Conservation (phyloP, 2,888 invertebrate species). For the Arge pagana region DNA sequence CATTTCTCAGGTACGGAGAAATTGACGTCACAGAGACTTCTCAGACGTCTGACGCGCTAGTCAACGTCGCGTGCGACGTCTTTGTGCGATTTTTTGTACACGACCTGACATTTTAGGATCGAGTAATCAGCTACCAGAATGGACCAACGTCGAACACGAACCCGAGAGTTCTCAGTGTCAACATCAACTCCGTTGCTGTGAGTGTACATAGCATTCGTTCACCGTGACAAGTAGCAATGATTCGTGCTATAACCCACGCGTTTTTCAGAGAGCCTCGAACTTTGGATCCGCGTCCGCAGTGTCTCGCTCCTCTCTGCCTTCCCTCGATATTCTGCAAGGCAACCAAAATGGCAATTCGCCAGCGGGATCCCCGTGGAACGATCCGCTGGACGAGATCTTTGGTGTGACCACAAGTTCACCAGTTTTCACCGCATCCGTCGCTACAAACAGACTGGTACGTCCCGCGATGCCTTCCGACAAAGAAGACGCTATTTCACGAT, state of each 20-base stretch:
- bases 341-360: slow-evolving; percentile 40
- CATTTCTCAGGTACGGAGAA: slow-evolving; percentile 53
- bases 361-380: slow-evolving; percentile 52
- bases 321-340: slow-evolving; percentile 42
- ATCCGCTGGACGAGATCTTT: slow-evolving; percentile 54
- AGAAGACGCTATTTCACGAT: background rate
- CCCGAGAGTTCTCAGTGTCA: slow-evolving; percentile 49
- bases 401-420: slow-evolving; percentile 52
- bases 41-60: background rate
- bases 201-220: slow-evolving; percentile 36
- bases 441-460: slow-evolving; percentile 49
- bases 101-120: slow-evolving; percentile 53
- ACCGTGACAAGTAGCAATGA: too few relatives aligned
- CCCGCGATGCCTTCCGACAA: background rate
- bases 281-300: slow-evolving; percentile 36
- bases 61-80: background rate
- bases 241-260: too few relatives aligned
- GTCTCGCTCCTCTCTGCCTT: slow-evolving; percentile 31
- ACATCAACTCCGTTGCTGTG: slow-evolving; percentile 53
- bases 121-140: slow-evolving; percentile 54
- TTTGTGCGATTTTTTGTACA: background rate
- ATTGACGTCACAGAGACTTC: background rate
- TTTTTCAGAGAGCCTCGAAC: slow-evolving; percentile 40
- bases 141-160: slow-evolving; percentile 40
- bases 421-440: slow-evolving; percentile 47